A percentile compares a stretch with the other conserved stretches of the same genome.
Conservation (phyloP, 2,113 vertebrate species). For the Tauraco erythrolophus region DNA sequence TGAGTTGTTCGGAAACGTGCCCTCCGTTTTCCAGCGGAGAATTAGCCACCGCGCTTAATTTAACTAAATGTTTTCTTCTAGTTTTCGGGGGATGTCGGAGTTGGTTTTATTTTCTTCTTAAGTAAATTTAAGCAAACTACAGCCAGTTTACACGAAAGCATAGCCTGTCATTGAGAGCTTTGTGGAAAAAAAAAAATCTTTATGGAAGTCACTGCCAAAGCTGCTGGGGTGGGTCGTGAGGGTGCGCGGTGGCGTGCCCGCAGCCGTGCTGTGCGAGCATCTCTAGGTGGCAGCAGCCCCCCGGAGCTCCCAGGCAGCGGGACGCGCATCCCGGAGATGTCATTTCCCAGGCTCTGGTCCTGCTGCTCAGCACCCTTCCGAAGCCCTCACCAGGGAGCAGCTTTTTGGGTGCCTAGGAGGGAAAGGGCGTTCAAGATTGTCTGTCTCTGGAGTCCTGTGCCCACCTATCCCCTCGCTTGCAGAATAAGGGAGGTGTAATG, state of each 20-base stretch:
- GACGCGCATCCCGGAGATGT: background rate
- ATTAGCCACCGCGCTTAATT: background rate
- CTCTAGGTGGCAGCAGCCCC: constrained; percentile 68
- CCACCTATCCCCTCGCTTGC: background rate
- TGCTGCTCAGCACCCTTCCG: background rate
- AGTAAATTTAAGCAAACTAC: background rate
- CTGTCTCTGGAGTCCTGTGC: fast-evolving
- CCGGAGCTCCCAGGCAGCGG: background rate
- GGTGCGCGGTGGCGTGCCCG: background rate
- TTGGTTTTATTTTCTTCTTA: background rate
- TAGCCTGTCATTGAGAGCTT: background rate
- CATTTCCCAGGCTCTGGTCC: background rate
- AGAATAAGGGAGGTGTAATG: background rate
- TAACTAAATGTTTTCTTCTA: background rate
- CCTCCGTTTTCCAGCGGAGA: background rate
- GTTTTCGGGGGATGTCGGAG: background rate
- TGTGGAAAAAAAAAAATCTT: background rate
- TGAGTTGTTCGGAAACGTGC: background rate
- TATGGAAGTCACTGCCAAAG: background rate
- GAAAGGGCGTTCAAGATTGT: background rate
- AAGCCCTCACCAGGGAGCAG: background rate
- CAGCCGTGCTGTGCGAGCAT: background rate
- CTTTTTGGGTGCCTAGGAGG: background rate
- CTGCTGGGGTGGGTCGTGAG: background rate
- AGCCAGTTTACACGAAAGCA: fast-evolving